Evolutionary conservation across 2,113 vertebrate genomes (phyloP), one percentile per base, ranked within the genome.

Genomic region (Cyprinodon tularosa): DNA sequence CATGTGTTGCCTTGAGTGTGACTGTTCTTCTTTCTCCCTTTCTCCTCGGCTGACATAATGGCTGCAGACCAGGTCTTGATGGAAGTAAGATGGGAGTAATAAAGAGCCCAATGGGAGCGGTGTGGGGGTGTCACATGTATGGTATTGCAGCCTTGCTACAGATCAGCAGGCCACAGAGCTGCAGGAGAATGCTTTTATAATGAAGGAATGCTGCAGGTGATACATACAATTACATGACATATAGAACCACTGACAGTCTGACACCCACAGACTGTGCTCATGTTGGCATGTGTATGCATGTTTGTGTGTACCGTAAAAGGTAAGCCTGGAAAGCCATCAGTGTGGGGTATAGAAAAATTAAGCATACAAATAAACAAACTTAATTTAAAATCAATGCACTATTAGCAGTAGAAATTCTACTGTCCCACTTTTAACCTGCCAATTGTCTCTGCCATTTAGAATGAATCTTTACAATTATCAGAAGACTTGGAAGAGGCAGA

Each of bases 331-430:
- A 29, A 60, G 63, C 40, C 59, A 50, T 59, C 12, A 14, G 69
- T 57, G 22, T 14, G 50, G 53, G 74, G 72, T 80, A 79, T 14
- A 74, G 74, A 59, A 61, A 36, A 39, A n/a, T 47, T 66, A 61
- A 67, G 7, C 42, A 66, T 61, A 65, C 45, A 29, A 14, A 29
- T 57, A 14, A 40, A 91, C 90, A 94, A 57, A 57, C 20, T 57
- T 6, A 14, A 57, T 57, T 6, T 4, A n/a, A 57, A 96, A 93
- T 88, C 91, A 96, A 92, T 94, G 96, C 94, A 94, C 94, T 95
- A 96, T 98, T 97, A 96, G 92, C 93, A 94, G 91, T 93, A 95
- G 95, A 96, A 96, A 97, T 96, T 95, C 96, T 96, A 95, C 95
- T 94, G 91, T 93, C 94, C 90, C 92, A 71, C 85, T 84, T 94